Evolutionary conservation across 2,797 vertebrate genomes (phyloP), one percentile per base, ranked within the genome.

Genomic region (Tokudaia tokunoshimensis): DNA sequence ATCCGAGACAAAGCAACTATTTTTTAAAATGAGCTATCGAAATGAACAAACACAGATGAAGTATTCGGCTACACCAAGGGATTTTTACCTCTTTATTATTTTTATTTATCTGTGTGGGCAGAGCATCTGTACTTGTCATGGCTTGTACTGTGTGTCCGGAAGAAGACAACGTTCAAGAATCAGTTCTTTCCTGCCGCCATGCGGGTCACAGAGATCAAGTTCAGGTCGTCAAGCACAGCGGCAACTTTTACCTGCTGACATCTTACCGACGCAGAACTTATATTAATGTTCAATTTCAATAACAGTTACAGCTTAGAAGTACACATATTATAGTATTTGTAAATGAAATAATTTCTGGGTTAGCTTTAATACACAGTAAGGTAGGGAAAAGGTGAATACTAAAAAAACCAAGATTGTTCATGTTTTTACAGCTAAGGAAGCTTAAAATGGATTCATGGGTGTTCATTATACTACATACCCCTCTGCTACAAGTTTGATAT

Each of bases 281-380:
- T 78, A 81, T 81, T n/a, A 65, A 83, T 76, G 85, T 67, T 74
- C 37, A 74, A 74, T 14, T 47, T 0, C n/a, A 93, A 79, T 57
- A 83, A 83, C 44, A 52, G 63, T 6, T 63, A n/a, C 12, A 92
- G 75, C 87, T 95, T 88, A 80, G 26, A 92, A 34, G 92, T 50
- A 78, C 52, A 57, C 6, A 75, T 41, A 80, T 8, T 81, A 3
- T 31, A 92, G 17, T 24, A 76, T 80, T 88, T 91, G 34, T 89
- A 91, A 92, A 5, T 89, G 37, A 94, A 92, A 85, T 94, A 31
- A 85, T 31, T 41, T 44, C 76, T 94, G 19, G 41, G 75, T 80
- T 92, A 55, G 6, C 76, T 83, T 91, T 79, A 81, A 85, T 5
- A 78, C 67, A 61, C 82, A 44, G 31, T 31, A 74, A 76, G 63